A percentile compares a stretch with the other conserved stretches of the same genome.
Conservation (phyloP, 1,140 invertebrate genomes). For the Cotesia glomerata region DNA sequence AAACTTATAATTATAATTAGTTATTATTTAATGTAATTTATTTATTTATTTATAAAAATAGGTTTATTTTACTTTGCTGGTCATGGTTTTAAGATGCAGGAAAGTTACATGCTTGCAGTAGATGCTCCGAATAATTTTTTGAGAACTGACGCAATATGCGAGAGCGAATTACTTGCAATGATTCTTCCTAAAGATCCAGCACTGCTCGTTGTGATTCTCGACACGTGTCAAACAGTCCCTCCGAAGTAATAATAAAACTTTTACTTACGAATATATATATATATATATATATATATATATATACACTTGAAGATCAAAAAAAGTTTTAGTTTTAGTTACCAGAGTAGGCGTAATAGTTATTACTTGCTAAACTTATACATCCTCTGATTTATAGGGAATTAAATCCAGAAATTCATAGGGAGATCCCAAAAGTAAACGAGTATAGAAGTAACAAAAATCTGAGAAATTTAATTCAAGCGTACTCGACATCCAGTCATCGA, state of each 20-base stretch:
- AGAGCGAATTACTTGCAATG: constrained; percentile 50
- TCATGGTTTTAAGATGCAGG: constrained; percentile 58
- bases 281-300: neutral
- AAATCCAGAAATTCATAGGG: constrained; percentile 49
- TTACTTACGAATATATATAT: neutral
- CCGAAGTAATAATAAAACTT: constrained; percentile 37
- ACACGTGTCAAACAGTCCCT: constrained; percentile 55
- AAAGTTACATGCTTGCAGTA: constrained; percentile 54
- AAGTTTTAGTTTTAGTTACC: neutral
- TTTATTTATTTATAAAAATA: constrained; percentile 27
- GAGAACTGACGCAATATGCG: constrained; percentile 51
- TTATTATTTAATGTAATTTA: neutral
- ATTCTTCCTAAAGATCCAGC: constrained; percentile 49
- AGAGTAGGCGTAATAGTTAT: neutral
- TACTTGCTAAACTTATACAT: neutral
- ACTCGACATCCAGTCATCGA: constrained; percentile 51
- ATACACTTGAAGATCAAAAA: neutral
- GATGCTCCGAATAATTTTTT: constrained; percentile 50
- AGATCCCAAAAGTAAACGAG: constrained; percentile 47
- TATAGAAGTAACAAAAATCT: constrained; percentile 49
- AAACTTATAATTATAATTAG: constrained; percentile 9
- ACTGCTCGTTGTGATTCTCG: constrained; percentile 52
- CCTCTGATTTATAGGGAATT: constrained; percentile 40
- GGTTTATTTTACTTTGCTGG: constrained; percentile 58
- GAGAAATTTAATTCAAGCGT: constrained; percentile 53